Evolutionary conservation across 2,888 invertebrate genomes (phyloP), one percentile per base, ranked within the genome.

Genomic region (Tetrapedia diversipes): DNA sequence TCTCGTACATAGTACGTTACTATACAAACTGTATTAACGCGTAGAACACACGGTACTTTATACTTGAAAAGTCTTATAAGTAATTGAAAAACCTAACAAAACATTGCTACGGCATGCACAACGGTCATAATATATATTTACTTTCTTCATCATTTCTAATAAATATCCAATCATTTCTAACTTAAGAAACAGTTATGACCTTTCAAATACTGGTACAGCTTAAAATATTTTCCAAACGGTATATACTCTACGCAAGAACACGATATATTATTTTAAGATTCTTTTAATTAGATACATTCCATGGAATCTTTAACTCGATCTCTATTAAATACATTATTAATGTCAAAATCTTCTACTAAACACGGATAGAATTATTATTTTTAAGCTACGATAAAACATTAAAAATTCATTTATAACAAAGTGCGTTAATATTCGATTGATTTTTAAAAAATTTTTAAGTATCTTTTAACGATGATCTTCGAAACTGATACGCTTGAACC

Each of bases 1-100:
- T 49, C 43, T 45, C 59, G 66, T 74, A 66, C 65, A 54, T 56
- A 47, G 74, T 74, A 76, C 74, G 57, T 54, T 39, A 53, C 47
- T 59, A 73, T 41, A 64, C 19, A 74, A 56, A 51, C 72, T 56
- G 56, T 49, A 59, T 51, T 19, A 39, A 68, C 69, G 49, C 41
- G n/a, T n/a, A n/a, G n/a, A 57, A 47, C 34, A 41, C 10, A 41
- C 49, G 37, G 24, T 39, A 41, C 27, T 71, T 37, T 37, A 53
- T 65, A 73, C 51, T 63, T 64, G 41, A 49, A 63, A 51, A 57
- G 24, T 59, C 34, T 24, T 53, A 53, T n/a, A 65, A 41, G 37
- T 59, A 45, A 51, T 34, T 19, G 27, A n/a, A 37, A 16, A 34
- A 43, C 24, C 24, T 22, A 29, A n/a, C n/a, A n/a, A n/a, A n/a